Conservation (phyloP, 2,888 invertebrate species). For the Physocephala rufipes region DNA sequence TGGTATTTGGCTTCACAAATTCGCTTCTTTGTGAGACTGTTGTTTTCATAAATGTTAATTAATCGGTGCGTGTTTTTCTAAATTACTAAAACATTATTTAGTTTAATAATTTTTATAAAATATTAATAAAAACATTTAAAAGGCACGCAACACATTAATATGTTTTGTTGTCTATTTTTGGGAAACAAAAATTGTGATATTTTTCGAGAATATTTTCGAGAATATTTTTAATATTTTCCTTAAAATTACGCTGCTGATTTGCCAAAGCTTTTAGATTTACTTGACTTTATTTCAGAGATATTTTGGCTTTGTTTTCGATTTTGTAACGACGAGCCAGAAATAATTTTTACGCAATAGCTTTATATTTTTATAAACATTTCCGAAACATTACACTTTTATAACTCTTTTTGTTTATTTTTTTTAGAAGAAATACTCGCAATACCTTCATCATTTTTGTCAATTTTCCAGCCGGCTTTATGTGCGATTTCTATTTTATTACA, state of each 20-base stretch:
- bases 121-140: too few species aligned
- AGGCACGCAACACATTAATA: too few species aligned
- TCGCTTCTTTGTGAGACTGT: too few species aligned
- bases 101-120: too few species aligned
- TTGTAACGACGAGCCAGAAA: background rate
- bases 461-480: conserved; percentile 62
- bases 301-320: background rate
- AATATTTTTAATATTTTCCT: background rate
- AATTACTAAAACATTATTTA: too few species aligned
- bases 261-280: background rate
- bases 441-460: conserved; percentile 60
- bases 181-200: too few species aligned
- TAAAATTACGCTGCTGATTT: conserved; percentile 9
- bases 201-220: too few species aligned
- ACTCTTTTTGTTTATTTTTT: background rate
- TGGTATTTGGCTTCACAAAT: too few species aligned
- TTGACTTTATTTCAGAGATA: too few species aligned
- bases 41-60: too few species aligned
- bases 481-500: conserved; percentile 49
- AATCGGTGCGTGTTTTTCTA: too few species aligned
- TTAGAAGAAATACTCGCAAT: background rate
- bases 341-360: conserved; percentile 29
- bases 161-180: too few species aligned
- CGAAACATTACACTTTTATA: background rate
- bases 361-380: background rate